Percentiles rank a stretch among this genome's conserved stretches.
phyloP scores from a whole-genome alignment of 2,888 invertebrate genomes.

The Napeogenes inachia region DNA sequence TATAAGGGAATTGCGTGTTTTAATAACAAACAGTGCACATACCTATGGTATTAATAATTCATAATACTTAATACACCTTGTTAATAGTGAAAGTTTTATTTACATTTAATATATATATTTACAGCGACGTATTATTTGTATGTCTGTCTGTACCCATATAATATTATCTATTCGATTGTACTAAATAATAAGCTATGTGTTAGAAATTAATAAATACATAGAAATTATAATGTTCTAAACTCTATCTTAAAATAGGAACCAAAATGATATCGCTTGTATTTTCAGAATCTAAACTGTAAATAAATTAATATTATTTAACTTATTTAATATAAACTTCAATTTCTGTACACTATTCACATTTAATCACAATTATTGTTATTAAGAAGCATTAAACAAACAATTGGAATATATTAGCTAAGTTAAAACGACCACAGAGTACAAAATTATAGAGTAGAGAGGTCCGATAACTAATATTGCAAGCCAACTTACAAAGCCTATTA shows the following conservation, averaged over 20 bases:
- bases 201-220: conserved; percentile 58
- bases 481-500: not conserved
- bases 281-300: conserved; percentile 38
- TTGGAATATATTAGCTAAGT: conserved; percentile 26
- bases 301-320: conserved; percentile 60
- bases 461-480: conserved; percentile 1
- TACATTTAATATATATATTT: conserved; percentile 23
- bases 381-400: conserved; percentile 22
- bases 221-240: conserved; percentile 53
- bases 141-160: conserved; percentile 14
- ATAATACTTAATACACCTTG: conserved; percentile 8
- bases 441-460: conserved; percentile 1
- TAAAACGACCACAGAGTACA: conserved; percentile 20
- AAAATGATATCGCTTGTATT: conserved; percentile 41
- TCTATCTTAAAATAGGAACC: conserved; percentile 75
- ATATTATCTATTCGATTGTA: conserved; percentile 13
- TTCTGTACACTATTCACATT: conserved; percentile 62
- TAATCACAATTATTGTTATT: conserved; percentile 32
- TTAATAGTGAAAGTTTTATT: conserved; percentile 20
- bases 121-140: conserved; percentile 7
- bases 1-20: conserved; percentile 9
- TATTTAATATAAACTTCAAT: conserved; percentile 47
- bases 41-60: conserved; percentile 17
- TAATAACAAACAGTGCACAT: conserved; percentile 15
- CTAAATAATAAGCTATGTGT: conserved; percentile 20